Percentiles rank a stretch among this genome's conserved stretches.
These are phyloP conservation scores for Xenentodon cancila DNA, from an alignment of 2,797 vertebrate genomes.

Conservation along the genomic window DNA sequence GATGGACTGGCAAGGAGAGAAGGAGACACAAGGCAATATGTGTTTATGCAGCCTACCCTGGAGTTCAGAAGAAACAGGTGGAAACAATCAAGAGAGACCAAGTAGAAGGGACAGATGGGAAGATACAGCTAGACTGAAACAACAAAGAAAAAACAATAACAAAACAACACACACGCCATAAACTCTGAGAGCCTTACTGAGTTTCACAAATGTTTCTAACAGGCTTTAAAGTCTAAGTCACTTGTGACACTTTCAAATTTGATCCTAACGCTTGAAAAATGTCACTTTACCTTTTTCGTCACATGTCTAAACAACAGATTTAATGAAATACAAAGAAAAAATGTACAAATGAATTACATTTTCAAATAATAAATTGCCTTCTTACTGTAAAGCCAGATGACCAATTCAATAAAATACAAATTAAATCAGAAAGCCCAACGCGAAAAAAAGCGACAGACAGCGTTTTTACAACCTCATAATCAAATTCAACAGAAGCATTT, in stretches of 20 bases:
- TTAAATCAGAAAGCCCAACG: slow-evolving; percentile 19
- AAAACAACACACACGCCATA: no score
- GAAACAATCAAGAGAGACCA: no score
- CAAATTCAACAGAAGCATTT: slow-evolving; percentile 26
- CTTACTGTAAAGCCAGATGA: slow-evolving; percentile 48
- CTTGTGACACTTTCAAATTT: slow-evolving; percentile 3
- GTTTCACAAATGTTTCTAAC: no score
- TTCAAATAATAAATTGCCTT: slow-evolving; percentile 52
- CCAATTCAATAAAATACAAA: slow-evolving; percentile 53
- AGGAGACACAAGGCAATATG: no score
- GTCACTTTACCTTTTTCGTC: slow-evolving; percentile 26
- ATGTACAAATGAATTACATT: slow-evolving; percentile 27
- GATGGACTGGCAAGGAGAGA: no score
- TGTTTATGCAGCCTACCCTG: no score
- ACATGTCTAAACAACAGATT: slow-evolving; percentile 53
- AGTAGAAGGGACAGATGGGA: no score
- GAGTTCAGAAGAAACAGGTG: no score
- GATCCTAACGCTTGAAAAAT: slow-evolving; percentile 23
- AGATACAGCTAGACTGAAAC: no score
- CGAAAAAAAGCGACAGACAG: slow-evolving; percentile 13
- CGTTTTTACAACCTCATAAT: slow-evolving; percentile 33
- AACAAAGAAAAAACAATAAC: no score
- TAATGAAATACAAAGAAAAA: slow-evolving; percentile 54
- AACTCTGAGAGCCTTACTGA: no score
- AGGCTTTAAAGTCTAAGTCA: no score